These are phyloP conservation scores for Cavia porcellus DNA, from an alignment of 2,113 vertebrate genomes.

Conservation along the genomic window DNA sequence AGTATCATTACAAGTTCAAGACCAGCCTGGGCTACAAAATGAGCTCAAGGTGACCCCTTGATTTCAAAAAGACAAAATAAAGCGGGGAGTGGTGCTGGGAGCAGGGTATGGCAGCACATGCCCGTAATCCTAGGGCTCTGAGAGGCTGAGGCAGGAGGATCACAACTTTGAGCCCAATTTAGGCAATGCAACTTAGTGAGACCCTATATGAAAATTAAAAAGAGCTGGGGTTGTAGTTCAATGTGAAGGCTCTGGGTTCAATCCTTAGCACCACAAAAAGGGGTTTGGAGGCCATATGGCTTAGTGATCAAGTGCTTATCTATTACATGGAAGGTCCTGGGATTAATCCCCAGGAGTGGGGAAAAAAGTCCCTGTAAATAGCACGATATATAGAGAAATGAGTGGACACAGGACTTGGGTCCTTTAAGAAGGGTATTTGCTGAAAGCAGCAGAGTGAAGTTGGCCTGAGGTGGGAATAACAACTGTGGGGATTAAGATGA, in stretches of 20 bases:
- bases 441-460: conserved; percentile 16
- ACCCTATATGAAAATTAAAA: neutral
- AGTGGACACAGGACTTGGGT: neutral
- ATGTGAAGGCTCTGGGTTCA: neutral
- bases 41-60: neutral
- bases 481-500: neutral
- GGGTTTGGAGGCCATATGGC: neutral
- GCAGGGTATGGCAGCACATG: too few relatives aligned
- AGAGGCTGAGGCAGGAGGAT: neutral
- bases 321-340: neutral
- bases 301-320: neutral
- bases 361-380: neutral
- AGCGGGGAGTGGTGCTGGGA: too few relatives aligned
- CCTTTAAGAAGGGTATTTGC: neutral
- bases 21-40: neutral
- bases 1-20: neutral
- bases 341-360: neutral
- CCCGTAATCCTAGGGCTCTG: neutral
- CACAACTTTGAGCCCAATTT: neutral
- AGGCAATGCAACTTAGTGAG: neutral
- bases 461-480: neutral
- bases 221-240: neutral
- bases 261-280: neutral
- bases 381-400: neutral
- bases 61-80: neutral